Conservation (phyloP, 30 jellyfish, hydroid and myxozoan species). For the Pseudorhiza aurosa region DNA sequence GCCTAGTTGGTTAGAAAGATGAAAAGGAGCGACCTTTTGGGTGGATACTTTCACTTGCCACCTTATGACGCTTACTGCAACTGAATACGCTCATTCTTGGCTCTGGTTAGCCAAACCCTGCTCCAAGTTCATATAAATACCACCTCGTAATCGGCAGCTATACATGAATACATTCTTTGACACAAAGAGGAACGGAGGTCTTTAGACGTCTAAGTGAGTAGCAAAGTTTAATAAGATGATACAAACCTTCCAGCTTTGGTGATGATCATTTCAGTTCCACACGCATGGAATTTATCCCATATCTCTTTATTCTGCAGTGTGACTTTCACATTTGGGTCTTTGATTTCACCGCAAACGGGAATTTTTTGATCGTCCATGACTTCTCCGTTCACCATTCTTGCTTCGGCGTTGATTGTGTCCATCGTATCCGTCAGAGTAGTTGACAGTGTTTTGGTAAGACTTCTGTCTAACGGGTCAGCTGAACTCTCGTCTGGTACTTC, state of each 20-base stretch:
- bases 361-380: conserved; percentile 23
- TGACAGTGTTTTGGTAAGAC: conserved; percentile 17
- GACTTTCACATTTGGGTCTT: conserved; percentile 80
- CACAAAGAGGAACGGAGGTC: too few species aligned
- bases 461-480: conserved; percentile 26
- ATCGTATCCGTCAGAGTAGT: conserved; percentile 21
- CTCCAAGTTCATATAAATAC: too few species aligned
- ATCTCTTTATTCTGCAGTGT: conserved; percentile 83
- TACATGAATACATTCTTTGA: too few species aligned
- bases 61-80: neutral
- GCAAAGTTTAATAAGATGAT: neutral
- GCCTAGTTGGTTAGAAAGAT: conserved; percentile 35
- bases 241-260: conserved; percentile 97
- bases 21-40: conserved; percentile 24
- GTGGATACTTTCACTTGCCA: conserved; percentile 1
- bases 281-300: conserved; percentile 90
- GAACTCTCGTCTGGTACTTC: conserved; percentile 53
- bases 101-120: conserved; percentile 4
- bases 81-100: neutral
- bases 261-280: conserved; percentile 95
- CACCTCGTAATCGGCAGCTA: too few species aligned
- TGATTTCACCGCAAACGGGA: conserved; percentile 56
- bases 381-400: conserved; percentile 15
- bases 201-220: neutral
- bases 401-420: conserved; percentile 17